phyloP scores from a whole-genome alignment of 2,888 invertebrate species.

The Hirudinaria manillensis region DNA sequence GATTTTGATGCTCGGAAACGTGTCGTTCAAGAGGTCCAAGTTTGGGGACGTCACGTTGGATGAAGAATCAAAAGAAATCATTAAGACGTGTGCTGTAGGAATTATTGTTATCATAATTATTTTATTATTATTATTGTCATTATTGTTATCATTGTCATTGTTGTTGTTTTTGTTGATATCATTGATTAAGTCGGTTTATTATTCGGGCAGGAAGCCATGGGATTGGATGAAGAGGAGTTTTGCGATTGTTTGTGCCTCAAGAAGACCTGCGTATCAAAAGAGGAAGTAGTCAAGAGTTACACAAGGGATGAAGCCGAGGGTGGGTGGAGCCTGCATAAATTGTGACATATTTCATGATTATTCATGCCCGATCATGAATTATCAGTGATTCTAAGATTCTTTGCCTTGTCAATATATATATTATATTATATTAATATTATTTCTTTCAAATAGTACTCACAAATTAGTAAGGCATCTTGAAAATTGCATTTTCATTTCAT shows the following conservation, averaged over 20 bases:
- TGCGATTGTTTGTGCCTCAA: conserved; percentile 13
- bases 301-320: conserved; percentile 31
- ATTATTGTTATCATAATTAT: background rate
- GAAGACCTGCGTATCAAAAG: background rate
- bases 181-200: background rate
- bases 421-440: too few species aligned
- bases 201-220: conserved; percentile 16
- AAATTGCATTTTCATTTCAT: too few species aligned
- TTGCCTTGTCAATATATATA: too few species aligned
- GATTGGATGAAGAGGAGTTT: conserved; percentile 20
- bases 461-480: too few species aligned
- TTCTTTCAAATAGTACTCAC: background rate
- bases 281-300: background rate
- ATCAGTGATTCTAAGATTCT: too few species aligned
- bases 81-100: conserved; percentile 16
- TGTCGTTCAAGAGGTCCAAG: conserved; percentile 18
- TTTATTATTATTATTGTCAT: background rate
- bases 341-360: too few species aligned
- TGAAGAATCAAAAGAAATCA: background rate
- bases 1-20: conserved; percentile 22
- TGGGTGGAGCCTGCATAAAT: background rate
- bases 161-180: background rate
- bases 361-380: too few species aligned
- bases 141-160: conserved; percentile 1
- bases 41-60: conserved; percentile 22